These are phyloP conservation scores for Amblyjoppa proteus DNA, from an alignment of 2,888 invertebrate species.

Conservation along the genomic window DNA sequence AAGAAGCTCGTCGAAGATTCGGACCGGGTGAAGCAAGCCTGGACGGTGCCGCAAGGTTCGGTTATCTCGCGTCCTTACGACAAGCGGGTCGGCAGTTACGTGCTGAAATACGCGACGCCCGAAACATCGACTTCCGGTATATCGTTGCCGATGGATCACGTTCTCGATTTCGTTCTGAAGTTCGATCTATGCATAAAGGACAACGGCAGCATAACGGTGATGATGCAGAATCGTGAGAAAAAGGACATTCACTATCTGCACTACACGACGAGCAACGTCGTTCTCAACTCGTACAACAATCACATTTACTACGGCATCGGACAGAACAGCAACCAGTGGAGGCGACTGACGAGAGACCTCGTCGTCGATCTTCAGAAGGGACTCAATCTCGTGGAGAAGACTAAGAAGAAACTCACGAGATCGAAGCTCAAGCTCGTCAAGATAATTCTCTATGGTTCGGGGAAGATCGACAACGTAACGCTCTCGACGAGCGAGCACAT, in stretches of 20 bases:
- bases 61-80: constrained; percentile 88
- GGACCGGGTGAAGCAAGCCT: constrained; percentile 89
- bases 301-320: constrained; percentile 96
- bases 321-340: constrained; percentile 88
- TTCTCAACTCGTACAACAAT: constrained; percentile 90
- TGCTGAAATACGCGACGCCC: constrained; percentile 91
- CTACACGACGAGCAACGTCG: constrained; percentile 91
- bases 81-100: constrained; percentile 87
- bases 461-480: constrained; percentile 91
- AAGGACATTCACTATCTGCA: constrained; percentile 93
- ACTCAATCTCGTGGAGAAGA: constrained; percentile 89
- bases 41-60: constrained; percentile 91
- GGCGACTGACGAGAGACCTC: constrained; percentile 93
- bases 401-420: constrained; percentile 90
- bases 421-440: constrained; percentile 90
- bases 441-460: constrained; percentile 90
- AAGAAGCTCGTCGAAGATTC: constrained; percentile 91
- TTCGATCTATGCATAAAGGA: constrained; percentile 90
- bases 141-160: constrained; percentile 89
- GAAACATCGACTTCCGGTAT: constrained; percentile 90
- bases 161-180: constrained; percentile 91
- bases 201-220: constrained; percentile 93
- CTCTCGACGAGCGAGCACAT: constrained; percentile 94
- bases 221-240: constrained; percentile 91
- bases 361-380: constrained; percentile 97